Evolutionary conservation across 1,140 invertebrate species (phyloP).

Genomic region (Tetragnatha versicolor): DNA sequence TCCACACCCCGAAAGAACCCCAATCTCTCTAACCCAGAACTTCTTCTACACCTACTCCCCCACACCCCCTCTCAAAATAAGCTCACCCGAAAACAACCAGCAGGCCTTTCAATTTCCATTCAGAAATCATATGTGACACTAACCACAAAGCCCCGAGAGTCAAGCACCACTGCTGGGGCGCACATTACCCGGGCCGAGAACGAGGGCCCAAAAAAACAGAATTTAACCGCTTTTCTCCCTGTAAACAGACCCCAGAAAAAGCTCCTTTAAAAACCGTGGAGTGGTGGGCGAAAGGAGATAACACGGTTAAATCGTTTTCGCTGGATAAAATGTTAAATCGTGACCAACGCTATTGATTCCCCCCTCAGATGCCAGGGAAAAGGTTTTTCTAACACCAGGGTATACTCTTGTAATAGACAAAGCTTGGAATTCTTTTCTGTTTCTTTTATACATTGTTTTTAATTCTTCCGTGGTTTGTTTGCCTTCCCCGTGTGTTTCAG

Average conservation of each 20-base stretch:
- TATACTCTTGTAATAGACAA: too few relatives aligned
- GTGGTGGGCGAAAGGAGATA: conserved; percentile 36
- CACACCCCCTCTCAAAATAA: background rate
- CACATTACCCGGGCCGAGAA: background rate
- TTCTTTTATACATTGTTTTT: too few relatives aligned
- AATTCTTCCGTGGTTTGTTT: too few relatives aligned
- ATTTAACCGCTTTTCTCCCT: conserved; percentile 29
- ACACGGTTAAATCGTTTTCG: conserved; percentile 33
- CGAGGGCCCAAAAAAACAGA: background rate
- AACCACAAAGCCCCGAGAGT: too few relatives aligned
- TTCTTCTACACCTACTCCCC: too few relatives aligned
- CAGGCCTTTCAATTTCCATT: background rate
- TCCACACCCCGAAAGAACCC: too few relatives aligned
- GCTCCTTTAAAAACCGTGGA: conserved; percentile 12
- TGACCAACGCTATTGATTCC: conserved; percentile 35
- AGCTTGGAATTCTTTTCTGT: too few relatives aligned
- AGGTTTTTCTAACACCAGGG: background rate
- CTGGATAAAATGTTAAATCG: conserved; percentile 44
- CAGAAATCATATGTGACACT: too few relatives aligned
- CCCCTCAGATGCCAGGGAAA: background rate
- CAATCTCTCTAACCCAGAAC: too few relatives aligned
- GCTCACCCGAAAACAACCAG: background rate
- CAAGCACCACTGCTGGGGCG: too few relatives aligned
- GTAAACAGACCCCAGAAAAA: conserved; percentile 34
- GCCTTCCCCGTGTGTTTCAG: too few relatives aligned